Conservation (phyloP, 2,797 vertebrate species). For the Bovichtus diacanthus region DNA sequence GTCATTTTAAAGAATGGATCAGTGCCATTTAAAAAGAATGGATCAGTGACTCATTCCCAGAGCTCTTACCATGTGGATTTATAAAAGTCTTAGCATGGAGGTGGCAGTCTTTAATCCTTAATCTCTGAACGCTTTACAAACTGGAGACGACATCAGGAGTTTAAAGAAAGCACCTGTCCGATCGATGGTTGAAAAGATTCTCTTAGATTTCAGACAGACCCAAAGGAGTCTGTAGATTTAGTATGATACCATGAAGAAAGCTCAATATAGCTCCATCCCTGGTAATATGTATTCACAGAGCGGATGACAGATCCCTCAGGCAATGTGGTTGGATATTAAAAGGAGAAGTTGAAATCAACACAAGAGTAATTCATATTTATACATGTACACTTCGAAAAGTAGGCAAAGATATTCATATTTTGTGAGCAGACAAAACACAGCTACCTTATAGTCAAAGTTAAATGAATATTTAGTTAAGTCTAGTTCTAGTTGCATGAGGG, state of each 20-base stretch:
- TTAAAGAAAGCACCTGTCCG: neutral
- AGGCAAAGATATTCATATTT: neutral
- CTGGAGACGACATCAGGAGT: neutral
- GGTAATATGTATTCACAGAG: neutral
- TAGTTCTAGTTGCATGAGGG: neutral
- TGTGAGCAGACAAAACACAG: neutral
- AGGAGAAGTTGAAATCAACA: neutral
- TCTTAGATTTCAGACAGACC: neutral
- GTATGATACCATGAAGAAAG: conserved; percentile 9
- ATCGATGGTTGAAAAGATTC: too few species aligned
- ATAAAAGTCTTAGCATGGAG: neutral
- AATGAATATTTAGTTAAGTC: neutral
- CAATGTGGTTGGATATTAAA: neutral
- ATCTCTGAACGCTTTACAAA: neutral
- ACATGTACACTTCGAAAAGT: neutral
- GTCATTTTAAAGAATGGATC: neutral
- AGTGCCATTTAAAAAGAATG: neutral
- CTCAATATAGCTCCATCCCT: neutral
- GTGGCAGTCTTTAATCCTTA: neutral
- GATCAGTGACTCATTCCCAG: neutral
- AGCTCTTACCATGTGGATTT: neutral
- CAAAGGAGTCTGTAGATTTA: neutral
- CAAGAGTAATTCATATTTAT: neutral
- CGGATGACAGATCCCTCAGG: neutral
- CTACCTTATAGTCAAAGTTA: neutral